Evolutionary conservation across 2,797 vertebrate genomes (phyloP).

Genomic region (Lepilemur septentrionalis): DNA sequence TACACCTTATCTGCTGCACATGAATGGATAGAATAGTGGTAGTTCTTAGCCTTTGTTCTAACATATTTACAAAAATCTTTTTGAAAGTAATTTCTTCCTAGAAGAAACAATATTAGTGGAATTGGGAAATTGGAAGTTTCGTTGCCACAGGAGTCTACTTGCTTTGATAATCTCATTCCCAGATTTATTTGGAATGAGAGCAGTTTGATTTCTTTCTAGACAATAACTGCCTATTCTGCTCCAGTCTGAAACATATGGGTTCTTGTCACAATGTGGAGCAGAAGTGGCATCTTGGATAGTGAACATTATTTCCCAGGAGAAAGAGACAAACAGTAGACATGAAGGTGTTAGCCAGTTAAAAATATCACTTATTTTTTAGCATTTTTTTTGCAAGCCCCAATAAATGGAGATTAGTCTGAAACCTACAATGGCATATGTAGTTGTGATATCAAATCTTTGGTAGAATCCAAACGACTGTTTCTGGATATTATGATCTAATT

Average conservation of each 20-base stretch:
- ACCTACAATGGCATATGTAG: neutral
- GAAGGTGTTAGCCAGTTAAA: neutral
- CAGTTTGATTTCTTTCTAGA: conserved; percentile 53
- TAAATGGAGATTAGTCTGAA: conserved; percentile 24
- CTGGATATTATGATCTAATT: neutral
- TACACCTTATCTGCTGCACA: conserved; percentile 51
- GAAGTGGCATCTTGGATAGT: neutral
- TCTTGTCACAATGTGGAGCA: conserved; percentile 36
- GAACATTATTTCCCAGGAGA: conserved; percentile 37
- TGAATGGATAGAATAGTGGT: neutral
- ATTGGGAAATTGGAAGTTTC: conserved; percentile 32
- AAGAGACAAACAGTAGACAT: conserved; percentile 12
- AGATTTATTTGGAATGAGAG: conserved; percentile 64
- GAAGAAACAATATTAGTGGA: conserved; percentile 3
- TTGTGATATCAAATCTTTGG: neutral
- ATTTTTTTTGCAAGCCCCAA: neutral
- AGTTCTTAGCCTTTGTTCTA: conserved; percentile 36
- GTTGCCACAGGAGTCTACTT: conserved; percentile 64
- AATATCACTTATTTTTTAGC: neutral
- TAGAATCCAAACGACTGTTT: conserved; percentile 12
- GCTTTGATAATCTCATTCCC: conserved; percentile 72
- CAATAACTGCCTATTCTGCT: conserved; percentile 47
- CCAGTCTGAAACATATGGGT: conserved; percentile 67
- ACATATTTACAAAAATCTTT: conserved; percentile 26
- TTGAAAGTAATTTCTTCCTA: conserved; percentile 26